Percentiles rank a stretch among this genome's conserved stretches.
These are phyloP conservation scores for Prosapia bicincta DNA, from an alignment of 2,888 invertebrate genomes.

Conservation along the genomic window DNA sequence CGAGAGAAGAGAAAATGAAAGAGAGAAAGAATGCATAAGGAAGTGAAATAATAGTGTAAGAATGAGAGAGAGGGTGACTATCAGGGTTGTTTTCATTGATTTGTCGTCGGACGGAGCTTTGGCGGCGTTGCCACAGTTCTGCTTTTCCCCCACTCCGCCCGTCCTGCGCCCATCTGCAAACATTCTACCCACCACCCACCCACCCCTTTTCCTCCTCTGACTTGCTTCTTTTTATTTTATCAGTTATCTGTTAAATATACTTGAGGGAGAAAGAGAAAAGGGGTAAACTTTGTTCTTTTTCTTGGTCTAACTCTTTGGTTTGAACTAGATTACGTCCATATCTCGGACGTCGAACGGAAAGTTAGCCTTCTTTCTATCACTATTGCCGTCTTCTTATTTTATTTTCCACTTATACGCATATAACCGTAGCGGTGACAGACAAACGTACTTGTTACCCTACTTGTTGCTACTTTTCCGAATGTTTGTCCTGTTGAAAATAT, in stretches of 20 bases:
- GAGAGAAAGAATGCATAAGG: conserved; percentile 42
- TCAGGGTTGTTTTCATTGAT: conserved; percentile 16
- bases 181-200: conserved; percentile 5
- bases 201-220: background rate
- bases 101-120: conserved; percentile 4
- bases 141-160: background rate
- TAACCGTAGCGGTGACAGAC: background rate
- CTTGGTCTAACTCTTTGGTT: background rate
- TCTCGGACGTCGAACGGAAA: background rate
- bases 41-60: background rate
- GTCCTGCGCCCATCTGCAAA: conserved; percentile 11
- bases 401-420: background rate
- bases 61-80: background rate
- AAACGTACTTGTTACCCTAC: background rate
- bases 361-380: background rate
- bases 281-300: background rate
- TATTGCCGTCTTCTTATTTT: background rate
- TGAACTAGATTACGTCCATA: background rate
- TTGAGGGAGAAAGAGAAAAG: background rate
- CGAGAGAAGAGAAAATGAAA: conserved; percentile 40
- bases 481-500: background rate
- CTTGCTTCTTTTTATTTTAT: conserved; percentile 9
- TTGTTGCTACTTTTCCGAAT: background rate
- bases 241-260: conserved; percentile 14
- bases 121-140: conserved; percentile 9